These are phyloP conservation scores for Muntiacus muntjak DNA, from an alignment of 2,113 vertebrate genomes.

Conservation along the genomic window DNA sequence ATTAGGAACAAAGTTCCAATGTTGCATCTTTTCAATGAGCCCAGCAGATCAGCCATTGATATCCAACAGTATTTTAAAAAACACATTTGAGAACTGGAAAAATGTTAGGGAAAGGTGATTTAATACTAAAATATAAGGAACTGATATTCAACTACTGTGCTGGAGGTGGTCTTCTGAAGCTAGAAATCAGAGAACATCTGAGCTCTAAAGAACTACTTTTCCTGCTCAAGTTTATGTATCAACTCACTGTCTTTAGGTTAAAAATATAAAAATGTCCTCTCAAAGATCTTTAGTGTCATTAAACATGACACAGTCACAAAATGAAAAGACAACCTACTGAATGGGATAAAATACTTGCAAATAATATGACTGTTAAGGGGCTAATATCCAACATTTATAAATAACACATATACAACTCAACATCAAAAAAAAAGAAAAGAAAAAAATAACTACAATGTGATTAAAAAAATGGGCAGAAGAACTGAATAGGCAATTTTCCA, in stretches of 20 bases:
- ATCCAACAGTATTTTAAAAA: background rate
- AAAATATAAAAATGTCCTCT: background rate
- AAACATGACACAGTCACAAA: background rate
- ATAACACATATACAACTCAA: background rate
- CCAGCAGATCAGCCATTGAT: background rate
- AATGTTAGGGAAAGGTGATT: constrained; percentile 41
- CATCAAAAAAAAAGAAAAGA: background rate
- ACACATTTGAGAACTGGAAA: constrained; percentile 22
- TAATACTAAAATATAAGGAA: constrained; percentile 38
- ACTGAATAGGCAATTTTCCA: background rate
- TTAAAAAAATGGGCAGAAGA: background rate
- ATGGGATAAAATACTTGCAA: background rate
- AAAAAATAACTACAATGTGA: background rate
- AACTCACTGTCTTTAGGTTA: background rate
- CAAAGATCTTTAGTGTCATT: constrained; percentile 15
- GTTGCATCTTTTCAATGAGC: background rate
- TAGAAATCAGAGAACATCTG: constrained; percentile 11
- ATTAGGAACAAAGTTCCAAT: constrained; percentile 30
- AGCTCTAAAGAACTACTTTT: constrained; percentile 18
- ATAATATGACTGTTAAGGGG: background rate
- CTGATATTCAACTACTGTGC: background rate
- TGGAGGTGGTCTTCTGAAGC: constrained; percentile 18
- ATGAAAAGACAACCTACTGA: background rate
- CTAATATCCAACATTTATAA: background rate
- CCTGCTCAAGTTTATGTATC: constrained; percentile 10